Conservation (phyloP, 2,888 invertebrate species). For the Heliconius aoede region DNA sequence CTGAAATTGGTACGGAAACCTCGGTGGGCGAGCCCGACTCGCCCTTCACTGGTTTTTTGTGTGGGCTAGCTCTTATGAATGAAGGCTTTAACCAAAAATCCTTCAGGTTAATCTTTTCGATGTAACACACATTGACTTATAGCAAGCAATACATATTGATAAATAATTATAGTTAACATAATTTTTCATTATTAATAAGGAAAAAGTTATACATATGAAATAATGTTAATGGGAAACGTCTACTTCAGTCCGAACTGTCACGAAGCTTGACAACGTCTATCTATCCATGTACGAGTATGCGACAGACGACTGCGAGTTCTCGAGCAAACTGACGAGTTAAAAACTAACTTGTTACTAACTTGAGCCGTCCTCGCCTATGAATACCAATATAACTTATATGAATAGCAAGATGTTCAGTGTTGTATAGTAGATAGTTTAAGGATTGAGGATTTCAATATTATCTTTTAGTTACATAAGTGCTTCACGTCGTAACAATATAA, state of each 20-base stretch:
- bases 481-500: background rate
- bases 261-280: constrained; percentile 27
- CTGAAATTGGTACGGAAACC: no score
- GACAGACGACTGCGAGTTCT: constrained; percentile 31
- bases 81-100: no score
- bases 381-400: constrained; percentile 35
- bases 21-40: no score
- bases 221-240: background rate
- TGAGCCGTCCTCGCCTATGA: constrained; percentile 30
- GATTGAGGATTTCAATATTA: constrained; percentile 13
- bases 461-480: constrained; percentile 17
- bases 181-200: background rate
- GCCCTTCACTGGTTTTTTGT: no score
- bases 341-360: constrained; percentile 41
- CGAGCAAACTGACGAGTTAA: constrained; percentile 39
- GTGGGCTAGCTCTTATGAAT: no score
- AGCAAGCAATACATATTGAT: no score
- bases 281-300: constrained; percentile 26
- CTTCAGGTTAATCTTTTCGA: no score
- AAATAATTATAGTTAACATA: no score
- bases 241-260: constrained; percentile 26
- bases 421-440: background rate
- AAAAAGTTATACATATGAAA: background rate
- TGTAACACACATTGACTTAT: no score
- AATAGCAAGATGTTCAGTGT: constrained; percentile 31